A percentile compares a stretch with the other conserved stretches of the same genome.
Conservation (phyloP, 2,888 invertebrate genomes). For the Coelinius sp. region DNA sequence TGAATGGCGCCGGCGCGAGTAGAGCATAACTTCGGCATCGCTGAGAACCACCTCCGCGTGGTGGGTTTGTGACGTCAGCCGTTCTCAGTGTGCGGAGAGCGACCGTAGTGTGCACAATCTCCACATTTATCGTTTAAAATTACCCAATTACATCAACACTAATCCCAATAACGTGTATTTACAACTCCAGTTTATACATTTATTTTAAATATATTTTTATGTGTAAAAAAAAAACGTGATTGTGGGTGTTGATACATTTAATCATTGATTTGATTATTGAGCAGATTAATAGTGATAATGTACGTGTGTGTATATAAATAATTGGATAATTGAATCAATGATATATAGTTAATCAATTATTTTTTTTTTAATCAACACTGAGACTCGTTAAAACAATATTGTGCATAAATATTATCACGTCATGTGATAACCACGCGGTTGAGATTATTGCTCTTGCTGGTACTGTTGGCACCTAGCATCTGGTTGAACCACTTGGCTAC, state of each 20-base stretch:
- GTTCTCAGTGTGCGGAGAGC: slow-evolving; percentile 69
- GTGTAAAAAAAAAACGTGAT: not conserved
- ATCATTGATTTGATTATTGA: not conserved
- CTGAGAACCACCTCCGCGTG: slow-evolving; percentile 67
- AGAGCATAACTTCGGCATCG: slow-evolving; percentile 48
- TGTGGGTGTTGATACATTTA: not conserved
- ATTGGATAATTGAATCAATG: not conserved
- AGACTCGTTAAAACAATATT: slow-evolving; percentile 19
- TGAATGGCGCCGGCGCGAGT: slow-evolving; percentile 62
- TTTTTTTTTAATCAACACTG: not conserved
- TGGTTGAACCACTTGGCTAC: slow-evolving; percentile 39
- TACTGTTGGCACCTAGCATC: slow-evolving; percentile 54
- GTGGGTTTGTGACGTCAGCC: slow-evolving; percentile 69
- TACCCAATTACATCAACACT: slow-evolving; percentile 35
- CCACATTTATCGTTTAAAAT: slow-evolving; percentile 56
- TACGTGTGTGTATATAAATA: not conserved
- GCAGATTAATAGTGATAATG: not conserved
- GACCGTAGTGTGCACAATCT: slow-evolving; percentile 68
- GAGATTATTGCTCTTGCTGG: slow-evolving; percentile 46
- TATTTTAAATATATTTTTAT: not conserved
- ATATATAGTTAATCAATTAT: not conserved
- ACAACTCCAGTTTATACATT: not conserved
- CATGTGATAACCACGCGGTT: slow-evolving; percentile 55
- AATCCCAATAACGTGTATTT: slow-evolving; percentile 15
- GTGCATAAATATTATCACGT: slow-evolving; percentile 20